Conservation (phyloP, 2,797 vertebrate species). For the Otolemur crassicaudatus region DNA sequence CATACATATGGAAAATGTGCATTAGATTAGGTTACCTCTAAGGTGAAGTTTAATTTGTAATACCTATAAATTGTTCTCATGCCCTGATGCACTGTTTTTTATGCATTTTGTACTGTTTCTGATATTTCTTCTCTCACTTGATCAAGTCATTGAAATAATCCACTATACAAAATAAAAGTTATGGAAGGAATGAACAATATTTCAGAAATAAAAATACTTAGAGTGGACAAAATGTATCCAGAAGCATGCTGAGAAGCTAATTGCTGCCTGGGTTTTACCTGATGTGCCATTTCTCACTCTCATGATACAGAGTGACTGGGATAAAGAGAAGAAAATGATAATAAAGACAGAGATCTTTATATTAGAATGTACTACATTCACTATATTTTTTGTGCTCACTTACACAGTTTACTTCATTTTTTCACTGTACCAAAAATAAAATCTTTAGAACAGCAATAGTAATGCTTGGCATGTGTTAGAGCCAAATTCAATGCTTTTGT, state of each 20-base stretch:
- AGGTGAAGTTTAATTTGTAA: neutral
- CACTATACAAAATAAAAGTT: neutral
- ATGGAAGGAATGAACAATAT: neutral
- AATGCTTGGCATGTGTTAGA: neutral
- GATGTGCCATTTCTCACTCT: slow-evolving; percentile 25
- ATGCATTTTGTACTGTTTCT: neutral
- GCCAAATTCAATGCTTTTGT: neutral
- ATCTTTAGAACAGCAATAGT: neutral
- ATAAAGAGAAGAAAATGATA: neutral
- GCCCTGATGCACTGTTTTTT: neutral
- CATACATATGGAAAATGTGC: neutral
- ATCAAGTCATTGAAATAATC: slow-evolving; percentile 25
- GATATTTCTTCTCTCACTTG: neutral
- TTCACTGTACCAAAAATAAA: neutral
- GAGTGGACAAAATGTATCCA: neutral
- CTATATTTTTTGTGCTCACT: neutral
- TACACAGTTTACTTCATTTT: slow-evolving; percentile 10
- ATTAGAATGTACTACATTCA: neutral
- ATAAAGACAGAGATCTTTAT: neutral
- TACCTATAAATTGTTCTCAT: neutral
- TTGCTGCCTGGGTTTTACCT: neutral
- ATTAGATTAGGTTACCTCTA: neutral
- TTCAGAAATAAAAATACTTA: neutral
- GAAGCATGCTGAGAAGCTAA: slow-evolving; percentile 20
- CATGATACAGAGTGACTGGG: neutral